Conservation (phyloP, 2,888 invertebrate species). For the Bedellia somnulentella region DNA sequence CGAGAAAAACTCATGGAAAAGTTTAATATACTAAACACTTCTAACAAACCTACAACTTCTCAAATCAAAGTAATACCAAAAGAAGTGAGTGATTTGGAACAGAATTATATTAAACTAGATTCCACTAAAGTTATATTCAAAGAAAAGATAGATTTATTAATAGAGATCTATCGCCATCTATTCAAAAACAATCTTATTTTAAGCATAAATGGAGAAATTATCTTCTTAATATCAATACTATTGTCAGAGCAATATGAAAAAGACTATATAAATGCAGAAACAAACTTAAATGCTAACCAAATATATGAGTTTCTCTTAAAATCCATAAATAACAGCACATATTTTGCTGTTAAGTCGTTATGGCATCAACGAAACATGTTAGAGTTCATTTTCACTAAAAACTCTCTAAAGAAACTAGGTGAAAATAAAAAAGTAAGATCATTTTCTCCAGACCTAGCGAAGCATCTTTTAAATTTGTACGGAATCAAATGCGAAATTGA, state of each 20-base stretch:
- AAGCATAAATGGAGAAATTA: slow-evolving; percentile 68
- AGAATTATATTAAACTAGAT: slow-evolving; percentile 34
- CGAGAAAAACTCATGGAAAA: slow-evolving; percentile 47
- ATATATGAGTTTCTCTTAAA: slow-evolving; percentile 31
- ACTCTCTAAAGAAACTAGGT: slow-evolving; percentile 66
- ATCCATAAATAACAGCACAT: slow-evolving; percentile 70
- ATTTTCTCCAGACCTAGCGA: slow-evolving; percentile 60
- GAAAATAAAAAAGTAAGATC: slow-evolving; percentile 67
- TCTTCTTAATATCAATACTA: slow-evolving; percentile 68
- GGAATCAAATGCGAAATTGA: slow-evolving; percentile 39
- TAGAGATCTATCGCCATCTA: slow-evolving; percentile 60
- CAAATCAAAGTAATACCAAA: slow-evolving; percentile 33
- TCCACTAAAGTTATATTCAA: slow-evolving; percentile 42
- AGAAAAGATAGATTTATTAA: slow-evolving; percentile 55
- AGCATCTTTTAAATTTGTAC: slow-evolving; percentile 35
- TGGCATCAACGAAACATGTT: slow-evolving; percentile 60
- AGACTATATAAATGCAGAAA: slow-evolving; percentile 22
- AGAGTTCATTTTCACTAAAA: slow-evolving; percentile 60
- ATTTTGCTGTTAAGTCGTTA: slow-evolving; percentile 71
- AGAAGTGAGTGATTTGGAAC: slow-evolving; percentile 20
- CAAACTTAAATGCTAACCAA: slow-evolving; percentile 12
- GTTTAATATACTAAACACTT: slow-evolving; percentile 37
- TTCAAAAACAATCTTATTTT: slow-evolving; percentile 64
- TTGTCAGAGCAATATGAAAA: slow-evolving; percentile 46
- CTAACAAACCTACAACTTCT: slow-evolving; percentile 19